A percentile compares a stretch with the other conserved stretches of the same genome.
phyloP scores from a whole-genome alignment of 2,797 vertebrate genomes.

The Sebastes taczanowskii region DNA sequence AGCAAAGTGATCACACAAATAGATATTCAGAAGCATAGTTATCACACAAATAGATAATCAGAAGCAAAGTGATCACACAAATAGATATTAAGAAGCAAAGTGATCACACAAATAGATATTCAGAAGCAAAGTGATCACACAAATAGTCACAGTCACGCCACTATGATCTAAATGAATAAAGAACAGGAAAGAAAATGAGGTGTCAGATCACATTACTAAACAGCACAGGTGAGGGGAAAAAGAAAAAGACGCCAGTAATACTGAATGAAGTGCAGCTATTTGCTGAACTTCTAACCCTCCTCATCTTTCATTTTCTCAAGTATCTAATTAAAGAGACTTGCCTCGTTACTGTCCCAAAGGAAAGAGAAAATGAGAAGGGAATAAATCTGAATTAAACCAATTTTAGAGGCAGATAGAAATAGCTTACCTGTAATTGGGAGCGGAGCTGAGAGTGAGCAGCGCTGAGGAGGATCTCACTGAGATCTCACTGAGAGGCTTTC shows the following conservation, averaged over 20 bases:
- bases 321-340: not conserved
- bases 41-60: no score
- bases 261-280: not conserved
- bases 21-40: no score
- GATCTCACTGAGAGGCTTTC: no score
- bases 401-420: not conserved
- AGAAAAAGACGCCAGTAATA: not conserved
- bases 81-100: not conserved
- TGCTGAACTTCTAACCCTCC: slow-evolving; percentile 7
- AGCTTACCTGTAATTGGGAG: slow-evolving; percentile 44
- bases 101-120: not conserved
- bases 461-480: not conserved
- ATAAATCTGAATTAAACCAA: not conserved
- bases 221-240: not conserved
- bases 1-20: not conserved
- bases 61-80: not conserved
- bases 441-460: not conserved
- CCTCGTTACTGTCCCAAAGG: not conserved
- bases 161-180: not conserved
- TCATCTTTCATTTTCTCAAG: not conserved
- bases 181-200: rapidly evolving
- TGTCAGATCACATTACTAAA: not conserved
- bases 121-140: not conserved
- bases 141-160: rapidly evolving
- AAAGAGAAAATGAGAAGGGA: not conserved